phyloP scores from a whole-genome alignment of 2,113 vertebrate species.

The Grallaria varia region DNA sequence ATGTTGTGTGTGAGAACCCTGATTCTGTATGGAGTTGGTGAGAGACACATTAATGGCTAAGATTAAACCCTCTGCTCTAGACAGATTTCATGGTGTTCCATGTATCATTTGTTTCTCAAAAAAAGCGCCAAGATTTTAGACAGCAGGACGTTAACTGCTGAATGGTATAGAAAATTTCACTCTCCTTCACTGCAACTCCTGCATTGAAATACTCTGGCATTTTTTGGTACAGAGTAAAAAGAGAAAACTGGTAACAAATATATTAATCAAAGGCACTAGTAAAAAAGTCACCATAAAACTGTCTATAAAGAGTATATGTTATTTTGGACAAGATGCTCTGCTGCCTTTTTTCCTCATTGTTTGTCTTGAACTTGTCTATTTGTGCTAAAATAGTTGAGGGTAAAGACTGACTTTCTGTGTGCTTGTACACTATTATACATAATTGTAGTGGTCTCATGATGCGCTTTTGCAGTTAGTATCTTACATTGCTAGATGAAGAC shows the following conservation, averaged over 20 bases:
- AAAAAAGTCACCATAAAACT: not conserved
- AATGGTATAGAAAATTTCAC: not conserved
- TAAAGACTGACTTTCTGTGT: not conserved
- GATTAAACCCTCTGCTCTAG: not conserved
- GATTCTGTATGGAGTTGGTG: not conserved
- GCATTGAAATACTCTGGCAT: not conserved
- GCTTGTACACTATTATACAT: not conserved
- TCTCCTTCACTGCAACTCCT: not conserved
- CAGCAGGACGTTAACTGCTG: not conserved
- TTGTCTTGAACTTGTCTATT: not conserved
- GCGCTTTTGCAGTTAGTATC: not conserved
- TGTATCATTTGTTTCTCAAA: not conserved
- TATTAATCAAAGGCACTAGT: not conserved
- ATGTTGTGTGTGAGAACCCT: not conserved
- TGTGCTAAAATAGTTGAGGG: not conserved
- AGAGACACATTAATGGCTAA: not conserved
- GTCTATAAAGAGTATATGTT: not conserved
- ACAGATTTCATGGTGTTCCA: not conserved
- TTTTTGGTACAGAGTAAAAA: not conserved
- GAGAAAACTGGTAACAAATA: not conserved
- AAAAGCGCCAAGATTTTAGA: not conserved
- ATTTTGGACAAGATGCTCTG: not conserved
- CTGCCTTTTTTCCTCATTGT: not conserved
- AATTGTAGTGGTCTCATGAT: constrained; percentile 8
- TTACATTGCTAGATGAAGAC: not conserved